Percentiles rank a stretch among this genome's conserved stretches.
Conservation (phyloP, 1,140 invertebrate genomes). For the Hirudo medicinalis region DNA sequence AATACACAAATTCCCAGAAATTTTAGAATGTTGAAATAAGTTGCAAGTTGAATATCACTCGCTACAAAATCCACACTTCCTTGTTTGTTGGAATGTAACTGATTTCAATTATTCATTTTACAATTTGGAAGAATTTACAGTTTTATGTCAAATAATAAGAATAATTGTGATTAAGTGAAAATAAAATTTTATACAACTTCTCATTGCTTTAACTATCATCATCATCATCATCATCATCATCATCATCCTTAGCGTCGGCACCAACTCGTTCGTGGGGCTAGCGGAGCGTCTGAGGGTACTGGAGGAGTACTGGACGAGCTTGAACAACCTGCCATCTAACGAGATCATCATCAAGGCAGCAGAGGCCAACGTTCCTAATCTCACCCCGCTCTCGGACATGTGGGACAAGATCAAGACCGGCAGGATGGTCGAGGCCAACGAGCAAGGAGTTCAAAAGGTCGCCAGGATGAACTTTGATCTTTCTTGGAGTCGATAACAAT, state of each 20-base stretch:
- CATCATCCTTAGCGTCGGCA: slow-evolving; percentile 1
- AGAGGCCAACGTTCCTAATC: not conserved
- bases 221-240: not conserved
- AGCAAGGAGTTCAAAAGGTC: slow-evolving; percentile 3
- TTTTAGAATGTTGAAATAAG: too few species aligned
- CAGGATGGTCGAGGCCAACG: not conserved
- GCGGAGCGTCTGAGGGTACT: not conserved
- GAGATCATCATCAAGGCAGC: slow-evolving; percentile 2
- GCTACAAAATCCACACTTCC: too few species aligned
- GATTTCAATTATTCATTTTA: too few species aligned
- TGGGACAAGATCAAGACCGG: slow-evolving; percentile 9
- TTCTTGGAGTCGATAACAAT: too few species aligned
- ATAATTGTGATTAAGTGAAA: too few species aligned
- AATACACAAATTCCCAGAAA: too few species aligned
- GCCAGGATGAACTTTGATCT: not conserved
- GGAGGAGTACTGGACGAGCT: not conserved
- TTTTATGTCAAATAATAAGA: too few species aligned
- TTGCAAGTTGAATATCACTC: too few species aligned
- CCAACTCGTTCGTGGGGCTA: not conserved
- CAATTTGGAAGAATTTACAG: too few species aligned
- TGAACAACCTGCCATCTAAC: not conserved
- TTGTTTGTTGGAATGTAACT: too few species aligned
- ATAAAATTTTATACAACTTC: too few species aligned
- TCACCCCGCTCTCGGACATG: not conserved
- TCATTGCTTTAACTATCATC: too few species aligned